Conservation (phyloP, 2,888 invertebrate genomes). For the Cheilosia pagana region DNA sequence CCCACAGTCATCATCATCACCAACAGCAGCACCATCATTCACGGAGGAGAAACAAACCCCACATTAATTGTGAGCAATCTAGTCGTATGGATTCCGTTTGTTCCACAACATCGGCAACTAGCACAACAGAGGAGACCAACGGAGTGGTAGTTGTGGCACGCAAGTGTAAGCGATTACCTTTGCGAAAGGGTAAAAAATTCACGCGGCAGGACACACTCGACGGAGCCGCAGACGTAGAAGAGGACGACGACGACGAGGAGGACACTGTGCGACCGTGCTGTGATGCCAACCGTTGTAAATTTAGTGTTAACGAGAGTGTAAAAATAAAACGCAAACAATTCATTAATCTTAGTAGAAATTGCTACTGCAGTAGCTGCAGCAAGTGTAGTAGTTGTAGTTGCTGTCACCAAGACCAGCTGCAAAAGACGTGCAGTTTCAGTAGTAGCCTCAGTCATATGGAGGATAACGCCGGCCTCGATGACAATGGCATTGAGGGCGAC, state of each 20-base stretch:
- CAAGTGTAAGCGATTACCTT: slow-evolving; percentile 78
- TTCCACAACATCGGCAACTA: slow-evolving; percentile 54
- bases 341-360: slow-evolving; percentile 77
- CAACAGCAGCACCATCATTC: slow-evolving; percentile 38
- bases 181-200: slow-evolving; percentile 27
- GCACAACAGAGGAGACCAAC: slow-evolving; percentile 60
- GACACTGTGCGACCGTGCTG: slow-evolving; percentile 44
- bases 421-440: slow-evolving; percentile 66
- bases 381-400: slow-evolving; percentile 80
- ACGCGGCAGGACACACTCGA: slow-evolving; percentile 62
- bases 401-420: slow-evolving; percentile 76
- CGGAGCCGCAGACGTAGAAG: slow-evolving; percentile 73
- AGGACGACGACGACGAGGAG: slow-evolving; percentile 77
- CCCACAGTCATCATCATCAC: slow-evolving; percentile 60
- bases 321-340: slow-evolving; percentile 81
- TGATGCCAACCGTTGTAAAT: slow-evolving; percentile 59
- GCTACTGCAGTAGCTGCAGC: slow-evolving; percentile 80
- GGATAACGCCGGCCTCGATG: slow-evolving; percentile 49
- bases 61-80: slow-evolving; percentile 55
- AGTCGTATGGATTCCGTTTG: slow-evolving; percentile 62
- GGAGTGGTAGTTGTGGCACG: slow-evolving; percentile 60
- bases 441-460: slow-evolving; percentile 74
- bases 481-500: slow-evolving; percentile 70
- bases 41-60: slow-evolving; percentile 50
- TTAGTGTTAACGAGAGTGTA: slow-evolving; percentile 79